These are phyloP conservation scores for Papilio machaon DNA, from an alignment of 1,140 invertebrate genomes.

Conservation along the genomic window DNA sequence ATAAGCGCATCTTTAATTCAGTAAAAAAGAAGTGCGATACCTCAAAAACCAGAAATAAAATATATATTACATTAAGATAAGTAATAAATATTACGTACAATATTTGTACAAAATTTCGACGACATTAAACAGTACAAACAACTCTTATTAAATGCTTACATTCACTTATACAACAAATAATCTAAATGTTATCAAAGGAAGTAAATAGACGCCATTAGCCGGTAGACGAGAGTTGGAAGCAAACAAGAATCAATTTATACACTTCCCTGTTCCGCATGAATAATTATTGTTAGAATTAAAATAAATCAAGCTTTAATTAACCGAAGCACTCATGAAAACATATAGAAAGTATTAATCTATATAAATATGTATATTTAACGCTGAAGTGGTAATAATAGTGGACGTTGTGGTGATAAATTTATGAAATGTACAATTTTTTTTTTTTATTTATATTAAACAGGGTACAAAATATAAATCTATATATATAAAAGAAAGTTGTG, in stretches of 20 bases:
- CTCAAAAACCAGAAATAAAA: neutral
- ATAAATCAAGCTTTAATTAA: neutral
- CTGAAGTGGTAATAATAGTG: neutral
- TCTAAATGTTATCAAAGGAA: slow-evolving; percentile 34
- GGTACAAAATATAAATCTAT: too few relatives aligned
- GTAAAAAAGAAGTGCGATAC: too few relatives aligned
- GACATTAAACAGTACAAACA: neutral
- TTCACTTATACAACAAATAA: slow-evolving; percentile 11
- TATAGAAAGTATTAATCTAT: neutral
- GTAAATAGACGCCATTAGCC: slow-evolving; percentile 33
- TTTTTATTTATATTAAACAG: too few relatives aligned
- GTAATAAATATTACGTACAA: neutral
- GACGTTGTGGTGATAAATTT: too few relatives aligned
- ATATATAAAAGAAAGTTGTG: too few relatives aligned
- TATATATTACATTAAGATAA: too few relatives aligned
- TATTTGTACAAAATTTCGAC: slow-evolving; percentile 6
- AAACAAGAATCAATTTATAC: slow-evolving; percentile 33
- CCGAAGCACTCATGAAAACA: neutral
- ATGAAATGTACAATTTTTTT: too few relatives aligned
- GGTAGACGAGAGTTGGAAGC: slow-evolving; percentile 1
- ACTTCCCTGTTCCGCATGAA: slow-evolving; percentile 26
- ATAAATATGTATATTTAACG: neutral
- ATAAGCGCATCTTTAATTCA: neutral
- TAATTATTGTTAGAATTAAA: slow-evolving; percentile 13
- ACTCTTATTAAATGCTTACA: slow-evolving; percentile 16